Percentiles rank a stretch among this genome's conserved stretches.
Conservation (phyloP, 2,113 vertebrate species). For the Candoia aspera region DNA sequence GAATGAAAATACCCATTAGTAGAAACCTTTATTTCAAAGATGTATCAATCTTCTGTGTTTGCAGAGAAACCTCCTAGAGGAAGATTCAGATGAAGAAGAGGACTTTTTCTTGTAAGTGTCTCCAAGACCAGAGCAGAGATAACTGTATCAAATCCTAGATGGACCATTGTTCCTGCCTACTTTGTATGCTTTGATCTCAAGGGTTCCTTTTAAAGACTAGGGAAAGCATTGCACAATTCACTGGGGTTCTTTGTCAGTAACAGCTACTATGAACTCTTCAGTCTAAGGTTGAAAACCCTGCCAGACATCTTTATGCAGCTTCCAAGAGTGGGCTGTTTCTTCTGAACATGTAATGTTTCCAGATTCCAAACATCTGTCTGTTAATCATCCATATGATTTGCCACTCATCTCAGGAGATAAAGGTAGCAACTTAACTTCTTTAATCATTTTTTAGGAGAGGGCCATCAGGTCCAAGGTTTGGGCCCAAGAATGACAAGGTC, state of each 20-base stretch:
- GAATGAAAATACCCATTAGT: not conserved
- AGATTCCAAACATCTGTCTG: not conserved
- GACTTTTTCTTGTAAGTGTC: conserved; percentile 96
- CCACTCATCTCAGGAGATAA: not conserved
- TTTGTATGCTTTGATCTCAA: not conserved
- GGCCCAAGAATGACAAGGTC: conserved; percentile 94
- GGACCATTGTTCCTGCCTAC: not conserved
- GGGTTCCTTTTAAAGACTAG: not conserved
- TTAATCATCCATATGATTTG: not conserved
- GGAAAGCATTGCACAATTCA: not conserved
- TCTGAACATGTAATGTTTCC: not conserved
- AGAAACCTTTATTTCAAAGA: not conserved
- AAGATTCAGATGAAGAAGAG: conserved; percentile 97
- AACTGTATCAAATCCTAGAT: not conserved
- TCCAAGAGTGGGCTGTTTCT: not conserved
- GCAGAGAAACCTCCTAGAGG: conserved; percentile 97
- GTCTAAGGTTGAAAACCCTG: not conserved
- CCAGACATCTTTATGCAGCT: not conserved
- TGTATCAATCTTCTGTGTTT: conserved; percentile 36
- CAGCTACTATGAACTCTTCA: not conserved
- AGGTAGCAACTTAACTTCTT: not conserved
- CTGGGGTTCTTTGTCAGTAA: not conserved
- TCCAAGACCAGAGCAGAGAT: not conserved
- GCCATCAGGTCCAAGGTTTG: conserved; percentile 92
- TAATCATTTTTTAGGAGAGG: conserved; percentile 84